Conservation (phyloP, 2,888 invertebrate genomes). For the Stictocephala bisonia region DNA sequence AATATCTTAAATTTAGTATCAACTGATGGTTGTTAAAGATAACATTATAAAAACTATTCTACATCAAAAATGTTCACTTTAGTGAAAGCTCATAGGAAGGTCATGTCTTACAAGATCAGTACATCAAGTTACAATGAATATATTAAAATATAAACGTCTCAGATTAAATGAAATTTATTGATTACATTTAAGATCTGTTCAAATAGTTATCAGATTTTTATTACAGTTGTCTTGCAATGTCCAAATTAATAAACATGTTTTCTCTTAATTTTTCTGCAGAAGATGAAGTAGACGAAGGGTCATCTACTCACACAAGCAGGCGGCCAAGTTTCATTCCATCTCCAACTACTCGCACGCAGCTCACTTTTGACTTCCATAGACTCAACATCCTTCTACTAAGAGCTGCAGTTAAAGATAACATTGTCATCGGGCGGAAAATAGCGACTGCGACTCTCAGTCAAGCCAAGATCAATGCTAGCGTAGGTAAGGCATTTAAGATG, state of each 20-base stretch:
- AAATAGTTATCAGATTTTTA: background rate
- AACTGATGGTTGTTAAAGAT: too few relatives aligned
- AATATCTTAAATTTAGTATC: too few relatives aligned
- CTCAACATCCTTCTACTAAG: slow-evolving; percentile 88
- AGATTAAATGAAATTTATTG: too few relatives aligned
- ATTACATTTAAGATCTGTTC: background rate
- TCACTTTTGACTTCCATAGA: slow-evolving; percentile 93
- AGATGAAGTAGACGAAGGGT: slow-evolving; percentile 4
- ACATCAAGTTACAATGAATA: too few relatives aligned
- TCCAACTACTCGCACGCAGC: slow-evolving; percentile 73
- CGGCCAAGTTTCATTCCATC: slow-evolving; percentile 1
- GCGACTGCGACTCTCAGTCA: slow-evolving; percentile 94
- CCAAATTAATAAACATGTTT: background rate
- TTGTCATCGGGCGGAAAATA: slow-evolving; percentile 83
- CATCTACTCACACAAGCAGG: slow-evolving; percentile 9
- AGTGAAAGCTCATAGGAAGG: too few relatives aligned
- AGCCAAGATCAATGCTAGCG: slow-evolving; percentile 87
- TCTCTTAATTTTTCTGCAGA: slow-evolving; percentile 18
- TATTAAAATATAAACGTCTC: too few relatives aligned
- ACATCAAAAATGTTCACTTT: too few relatives aligned
- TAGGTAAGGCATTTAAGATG: slow-evolving; percentile 72
- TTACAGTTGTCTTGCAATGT: too few relatives aligned
- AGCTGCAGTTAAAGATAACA: slow-evolving; percentile 78
- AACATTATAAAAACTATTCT: too few relatives aligned
- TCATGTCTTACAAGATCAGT: too few relatives aligned